A percentile compares a stretch with the other conserved stretches of the same genome.
phyloP scores from a whole-genome alignment of 2,888 invertebrate species.

The Acronicta aceris region DNA sequence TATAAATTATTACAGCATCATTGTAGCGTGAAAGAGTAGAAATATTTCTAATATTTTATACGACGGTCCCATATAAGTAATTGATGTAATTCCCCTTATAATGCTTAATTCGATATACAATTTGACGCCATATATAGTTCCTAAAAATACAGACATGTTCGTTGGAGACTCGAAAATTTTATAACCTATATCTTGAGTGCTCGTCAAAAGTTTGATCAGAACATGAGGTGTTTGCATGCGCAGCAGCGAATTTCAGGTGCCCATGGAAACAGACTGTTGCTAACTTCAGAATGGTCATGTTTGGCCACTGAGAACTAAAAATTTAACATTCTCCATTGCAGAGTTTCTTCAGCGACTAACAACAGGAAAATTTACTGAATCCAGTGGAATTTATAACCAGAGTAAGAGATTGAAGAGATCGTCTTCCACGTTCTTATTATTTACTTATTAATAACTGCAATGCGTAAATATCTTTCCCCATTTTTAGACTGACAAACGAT shows the following conservation, averaged over 20 bases:
- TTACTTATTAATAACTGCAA: constrained; percentile 2
- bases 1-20: no score
- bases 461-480: constrained; percentile 12
- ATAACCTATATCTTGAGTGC: no score
- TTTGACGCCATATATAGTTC: no score
- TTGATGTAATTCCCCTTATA: no score
- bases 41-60: no score
- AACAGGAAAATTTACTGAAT: constrained; percentile 25
- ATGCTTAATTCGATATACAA: no score
- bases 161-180: no score
- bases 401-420: constrained; percentile 26
- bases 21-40: no score
- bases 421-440: constrained; percentile 3
- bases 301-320: neutral
- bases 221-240: constrained; percentile 1
- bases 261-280: neutral
- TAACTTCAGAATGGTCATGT: neutral
- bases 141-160: no score
- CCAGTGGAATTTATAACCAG: constrained; percentile 26
- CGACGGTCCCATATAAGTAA: no score
- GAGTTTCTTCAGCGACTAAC: constrained; percentile 39
- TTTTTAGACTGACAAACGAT: no score
- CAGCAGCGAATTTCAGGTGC: neutral
- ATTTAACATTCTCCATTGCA: constrained; percentile 31
- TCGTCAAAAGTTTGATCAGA: neutral